Base-by-base conservation (phyloP, 2,113 vertebrate species). In the Tympanuchus pallidicinctus region DNA sequence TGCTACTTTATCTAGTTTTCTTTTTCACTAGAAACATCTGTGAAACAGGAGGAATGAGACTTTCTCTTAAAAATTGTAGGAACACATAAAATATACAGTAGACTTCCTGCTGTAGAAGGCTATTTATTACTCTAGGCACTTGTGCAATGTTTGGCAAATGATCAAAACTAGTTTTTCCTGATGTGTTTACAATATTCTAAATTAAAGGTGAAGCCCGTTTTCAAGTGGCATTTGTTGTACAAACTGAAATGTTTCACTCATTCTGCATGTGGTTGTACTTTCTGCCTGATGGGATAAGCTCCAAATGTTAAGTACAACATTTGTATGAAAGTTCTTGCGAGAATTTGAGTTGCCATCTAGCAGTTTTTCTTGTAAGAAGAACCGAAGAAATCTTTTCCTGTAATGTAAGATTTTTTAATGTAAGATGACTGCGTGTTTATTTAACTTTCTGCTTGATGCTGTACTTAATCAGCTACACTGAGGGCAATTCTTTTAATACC, bases 91-190 rank as follows among this genome's bases (percentile, higher is more conserved):
- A 95, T 96, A 96, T 66, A 95, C 94, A 91, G 57, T 94, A 92
- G 54, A 75, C 63, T 97, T 97, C 92, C 95, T 96, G 95, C 96
- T 91, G 92, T 61, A 93, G 76, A 91, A 86, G 66, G 36, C 81
- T 95, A 93, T 94, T 95, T 96, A 95, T 94, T 96, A 93, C 89
- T 93, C 89, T 90, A 96, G 96, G 96, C 96, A 89, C 76, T 97
- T 96, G 79, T 94, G 95, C 92, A 94, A 92, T 93, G 88, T 92
- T 95, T 96, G 95, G 96, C 94, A 95, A 87, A 93, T 92, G 92
- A 92, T 95, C 95, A 96, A 89, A 97, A 96, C 75, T 72, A 34
- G 65, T 82, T 97, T 96, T 56, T 78, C 74, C 63, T 47, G 52
- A 89, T 70, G 79, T 95, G 93, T 95, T 97, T 94, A 95, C 85